Evolutionary conservation across 2,888 invertebrate species (phyloP), one percentile per base, ranked within the genome.

Genomic region (Sminthurides aquaticus): DNA sequence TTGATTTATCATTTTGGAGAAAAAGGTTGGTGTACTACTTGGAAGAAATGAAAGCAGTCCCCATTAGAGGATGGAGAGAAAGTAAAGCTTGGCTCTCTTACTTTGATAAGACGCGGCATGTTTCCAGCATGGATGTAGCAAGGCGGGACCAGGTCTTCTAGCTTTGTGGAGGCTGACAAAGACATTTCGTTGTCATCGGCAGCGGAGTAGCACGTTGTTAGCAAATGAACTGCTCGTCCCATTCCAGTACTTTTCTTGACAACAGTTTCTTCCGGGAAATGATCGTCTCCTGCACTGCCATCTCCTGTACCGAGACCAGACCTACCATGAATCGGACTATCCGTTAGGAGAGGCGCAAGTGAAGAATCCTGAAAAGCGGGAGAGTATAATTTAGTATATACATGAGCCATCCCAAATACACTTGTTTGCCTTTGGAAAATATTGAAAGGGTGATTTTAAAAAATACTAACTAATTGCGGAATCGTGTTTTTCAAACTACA

Each of bases 51-150:
- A n/a, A n/a, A n/a, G n/a, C n/a, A n/a, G n/a, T n/a, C n/a, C n/a
- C n/a, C n/a, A n/a, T n/a, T n/a, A n/a, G n/a, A n/a, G n/a, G n/a
- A n/a, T n/a, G n/a, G n/a, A n/a, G n/a, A n/a, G n/a, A n/a, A n/a
- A n/a, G n/a, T n/a, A n/a, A n/a, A n/a, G n/a, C n/a, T n/a, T n/a
- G n/a, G n/a, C n/a, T n/a, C n/a, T n/a, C 78, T 76, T 76, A 84
- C 84, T 80, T 84, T 83, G 69, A 85, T 83, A 25, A 84, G 78
- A 69, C 83, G 82, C 55, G 81, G 79, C 74, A 85, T 83, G 70
- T 82, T 81, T 71, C 83, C 81, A 60, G 83, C 81, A 25, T 81
- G 79, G 57, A 82, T 80, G 75, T 83, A 82, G 70, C 82, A 81
- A 0, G 84, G 82, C 1, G 85, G 85, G 5, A 85, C 78, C 72